Evolutionary conservation across 2,797 vertebrate species (phyloP).

Genomic region (Todus mexicanus): DNA sequence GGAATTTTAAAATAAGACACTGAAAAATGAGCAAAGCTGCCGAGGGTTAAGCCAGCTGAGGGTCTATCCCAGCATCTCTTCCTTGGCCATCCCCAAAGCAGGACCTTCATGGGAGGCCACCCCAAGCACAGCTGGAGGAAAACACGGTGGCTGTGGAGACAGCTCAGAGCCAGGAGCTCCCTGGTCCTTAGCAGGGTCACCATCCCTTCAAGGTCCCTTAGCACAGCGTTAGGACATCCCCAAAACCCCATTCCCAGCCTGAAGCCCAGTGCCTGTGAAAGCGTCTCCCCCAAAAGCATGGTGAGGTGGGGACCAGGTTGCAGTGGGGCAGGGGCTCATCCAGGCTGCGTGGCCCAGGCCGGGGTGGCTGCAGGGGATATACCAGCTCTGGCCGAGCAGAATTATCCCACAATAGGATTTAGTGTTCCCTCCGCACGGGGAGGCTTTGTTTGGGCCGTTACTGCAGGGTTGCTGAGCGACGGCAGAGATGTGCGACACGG

Average conservation of each 20-base stretch:
- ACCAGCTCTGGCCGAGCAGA: constrained; percentile 13
- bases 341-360: background rate
- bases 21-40: background rate
- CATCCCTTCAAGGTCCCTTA: background rate
- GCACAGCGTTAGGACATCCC: background rate
- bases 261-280: background rate
- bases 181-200: background rate
- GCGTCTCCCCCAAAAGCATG: background rate
- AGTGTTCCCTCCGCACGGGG: background rate
- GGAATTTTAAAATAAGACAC: background rate
- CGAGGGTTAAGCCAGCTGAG: background rate
- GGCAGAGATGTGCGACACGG: constrained; percentile 32
- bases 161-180: rapidly evolving
- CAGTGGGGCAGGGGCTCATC: rapidly evolving
- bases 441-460: constrained; percentile 61
- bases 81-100: background rate
- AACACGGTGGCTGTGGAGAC: background rate
- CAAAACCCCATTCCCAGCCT: background rate
- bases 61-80: background rate
- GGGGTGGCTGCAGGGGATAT: background rate
- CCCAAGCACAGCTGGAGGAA: background rate
- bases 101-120: background rate
- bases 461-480: constrained; percentile 49
- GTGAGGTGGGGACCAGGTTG: background rate
- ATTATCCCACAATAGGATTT: constrained; percentile 66